These are phyloP conservation scores for Drosophila falleni DNA, from an alignment of 2,888 invertebrate species.

Conservation along the genomic window DNA sequence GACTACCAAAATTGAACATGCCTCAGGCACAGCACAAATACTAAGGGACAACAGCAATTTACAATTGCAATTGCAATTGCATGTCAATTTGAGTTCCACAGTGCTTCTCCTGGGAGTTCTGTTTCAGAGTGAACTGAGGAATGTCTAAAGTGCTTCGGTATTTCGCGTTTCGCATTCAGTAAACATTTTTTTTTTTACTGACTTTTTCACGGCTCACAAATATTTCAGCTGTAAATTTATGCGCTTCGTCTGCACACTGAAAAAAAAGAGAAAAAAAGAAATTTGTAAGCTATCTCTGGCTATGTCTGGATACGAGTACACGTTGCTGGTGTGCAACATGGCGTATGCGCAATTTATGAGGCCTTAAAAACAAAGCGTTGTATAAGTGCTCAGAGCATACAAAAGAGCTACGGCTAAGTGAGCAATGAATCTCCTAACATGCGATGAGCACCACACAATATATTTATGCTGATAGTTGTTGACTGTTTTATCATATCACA, in stretches of 20 bases:
- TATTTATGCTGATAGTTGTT: conserved; percentile 10
- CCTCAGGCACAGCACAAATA: conserved; percentile 41
- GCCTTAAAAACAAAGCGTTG: conserved; percentile 65
- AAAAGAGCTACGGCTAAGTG: conserved; percentile 33
- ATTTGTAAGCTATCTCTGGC: conserved; percentile 20
- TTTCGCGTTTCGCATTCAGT: conserved; percentile 37
- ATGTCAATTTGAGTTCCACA: conserved; percentile 61
- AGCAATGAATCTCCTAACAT: conserved; percentile 34
- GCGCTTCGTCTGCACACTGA: conserved; percentile 44
- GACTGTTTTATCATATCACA: conserved; percentile 6
- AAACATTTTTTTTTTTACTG: conserved; percentile 34
- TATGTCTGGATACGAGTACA: conserved; percentile 13
- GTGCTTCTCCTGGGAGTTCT: conserved; percentile 8
- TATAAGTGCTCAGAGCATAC: conserved; percentile 44
- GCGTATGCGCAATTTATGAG: conserved; percentile 77
- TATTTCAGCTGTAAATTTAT: conserved; percentile 73
- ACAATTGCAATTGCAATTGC: conserved; percentile 62
- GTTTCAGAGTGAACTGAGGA: conserved; percentile 19
- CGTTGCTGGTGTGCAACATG: conserved; percentile 49
- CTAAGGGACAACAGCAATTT: conserved; percentile 51
- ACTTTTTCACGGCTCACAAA: conserved; percentile 67
- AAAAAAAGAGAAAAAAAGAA: conserved; percentile 21
- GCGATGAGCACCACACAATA: not conserved
- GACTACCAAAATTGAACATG: conserved; percentile 60
- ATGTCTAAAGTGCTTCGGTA: conserved; percentile 48